These are phyloP conservation scores for Atrina japonica DNA, from an alignment of 2,888 invertebrate species.

Conservation along the genomic window DNA sequence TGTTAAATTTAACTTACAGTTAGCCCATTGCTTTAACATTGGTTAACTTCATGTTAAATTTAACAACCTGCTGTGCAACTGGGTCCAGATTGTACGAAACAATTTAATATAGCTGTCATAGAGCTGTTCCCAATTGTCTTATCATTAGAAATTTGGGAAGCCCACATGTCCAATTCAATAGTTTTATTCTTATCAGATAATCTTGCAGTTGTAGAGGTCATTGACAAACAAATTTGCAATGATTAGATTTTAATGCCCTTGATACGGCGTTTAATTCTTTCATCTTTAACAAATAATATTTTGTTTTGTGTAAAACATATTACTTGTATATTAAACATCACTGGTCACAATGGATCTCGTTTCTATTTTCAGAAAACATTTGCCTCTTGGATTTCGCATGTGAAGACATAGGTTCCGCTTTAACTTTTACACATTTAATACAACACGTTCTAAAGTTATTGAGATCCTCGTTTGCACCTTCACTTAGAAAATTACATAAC, in stretches of 20 bases:
- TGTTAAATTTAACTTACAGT: no score
- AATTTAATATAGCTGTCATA: background rate
- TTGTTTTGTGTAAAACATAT: slow-evolving; percentile 1
- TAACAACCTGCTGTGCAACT: no score
- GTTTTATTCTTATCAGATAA: slow-evolving; percentile 9
- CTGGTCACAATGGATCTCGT: slow-evolving; percentile 1
- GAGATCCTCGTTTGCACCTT: background rate
- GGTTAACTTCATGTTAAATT: no score
- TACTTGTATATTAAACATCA: background rate
- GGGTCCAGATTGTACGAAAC: no score
- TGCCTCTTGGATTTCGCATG: slow-evolving; percentile 2
- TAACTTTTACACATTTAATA: slow-evolving; percentile 4
- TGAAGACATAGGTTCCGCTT: background rate
- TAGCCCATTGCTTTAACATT: no score
- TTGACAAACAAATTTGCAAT: slow-evolving; percentile 5
- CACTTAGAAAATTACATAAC: slow-evolving; percentile 8
- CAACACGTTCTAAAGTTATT: background rate
- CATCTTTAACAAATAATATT: background rate
- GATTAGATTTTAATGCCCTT: background rate
- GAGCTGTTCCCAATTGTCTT: slow-evolving; percentile 15
- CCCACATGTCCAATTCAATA: background rate
- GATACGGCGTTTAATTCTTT: background rate
- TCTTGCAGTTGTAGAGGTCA: slow-evolving; percentile 8
- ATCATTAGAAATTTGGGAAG: slow-evolving; percentile 6
- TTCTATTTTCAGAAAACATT: slow-evolving; percentile 14